These are phyloP conservation scores for Typhlichthys eigenmanni DNA, from an alignment of 2,797 vertebrate species.

Conservation along the genomic window DNA sequence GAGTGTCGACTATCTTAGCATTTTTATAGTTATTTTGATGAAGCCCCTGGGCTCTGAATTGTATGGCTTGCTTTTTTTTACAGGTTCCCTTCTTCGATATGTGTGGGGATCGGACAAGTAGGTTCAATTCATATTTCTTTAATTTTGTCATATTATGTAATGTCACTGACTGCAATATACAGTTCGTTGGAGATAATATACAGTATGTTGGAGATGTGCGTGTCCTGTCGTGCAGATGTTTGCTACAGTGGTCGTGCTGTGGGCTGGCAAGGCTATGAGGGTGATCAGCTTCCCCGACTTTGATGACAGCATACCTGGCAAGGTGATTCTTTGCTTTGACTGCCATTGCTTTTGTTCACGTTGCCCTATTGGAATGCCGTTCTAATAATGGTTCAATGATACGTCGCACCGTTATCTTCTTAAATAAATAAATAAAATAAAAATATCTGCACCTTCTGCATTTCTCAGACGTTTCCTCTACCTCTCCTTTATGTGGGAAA, in stretches of 20 bases:
- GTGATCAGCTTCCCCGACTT: slow-evolving; percentile 90
- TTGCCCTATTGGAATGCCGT: too few species aligned
- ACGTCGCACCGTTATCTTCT: not conserved
- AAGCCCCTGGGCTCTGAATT: not conserved
- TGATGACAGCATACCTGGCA: slow-evolving; percentile 85
- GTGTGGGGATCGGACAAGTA: slow-evolving; percentile 96
- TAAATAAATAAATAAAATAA: not conserved
- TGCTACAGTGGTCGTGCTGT: slow-evolving; percentile 89
- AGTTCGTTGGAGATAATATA: not conserved
- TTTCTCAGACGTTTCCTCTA: slow-evolving; percentile 91
- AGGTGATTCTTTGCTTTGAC: slow-evolving; percentile 72
- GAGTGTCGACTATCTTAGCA: not conserved
- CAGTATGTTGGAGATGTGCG: not conserved
- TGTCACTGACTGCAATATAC: too few species aligned
- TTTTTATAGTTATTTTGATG: not conserved
- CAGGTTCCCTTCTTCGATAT: slow-evolving; percentile 96
- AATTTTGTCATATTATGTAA: not conserved
- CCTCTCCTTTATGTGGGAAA: slow-evolving; percentile 97
- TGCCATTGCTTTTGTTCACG: slow-evolving; percentile 4
- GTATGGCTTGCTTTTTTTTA: slow-evolving; percentile 20
- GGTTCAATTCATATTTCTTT: slow-evolving; percentile 25
- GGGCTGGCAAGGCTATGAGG: slow-evolving; percentile 87
- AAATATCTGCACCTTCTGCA: not conserved
- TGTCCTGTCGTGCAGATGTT: slow-evolving; percentile 83
- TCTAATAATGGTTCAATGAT: too few species aligned